Evolutionary conservation across 2,888 invertebrate species (phyloP), one percentile per base, ranked within the genome.

Genomic region (Xylocampa areola): DNA sequence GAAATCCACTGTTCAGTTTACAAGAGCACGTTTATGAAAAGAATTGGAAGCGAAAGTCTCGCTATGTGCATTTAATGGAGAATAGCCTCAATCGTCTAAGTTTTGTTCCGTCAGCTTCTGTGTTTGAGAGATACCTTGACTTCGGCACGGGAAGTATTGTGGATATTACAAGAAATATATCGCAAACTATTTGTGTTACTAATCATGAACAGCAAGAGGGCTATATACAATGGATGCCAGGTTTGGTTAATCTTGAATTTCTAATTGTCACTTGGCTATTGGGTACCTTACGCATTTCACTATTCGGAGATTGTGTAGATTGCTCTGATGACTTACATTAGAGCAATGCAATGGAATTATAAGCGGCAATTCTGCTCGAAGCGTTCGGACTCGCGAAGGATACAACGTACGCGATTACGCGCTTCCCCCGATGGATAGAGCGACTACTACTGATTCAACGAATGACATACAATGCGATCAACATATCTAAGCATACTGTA

Each of bases 151-250:
- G 94, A 30, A 89, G 88, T 69, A 81, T 86, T 7, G 58, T 43
- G 0, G 88, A 94, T 55, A 61, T 89, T 0, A 91, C 91, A 0
- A 76, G 80, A 59, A 94, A 94, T 67, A 90, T 93, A 73, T 91
- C 94, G 1, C 91, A 94, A 66, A 91, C 89, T 8, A 63, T 94
- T 37, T 89, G 91, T 52, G 89, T 94, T 0, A 93, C 92, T 1
- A 94, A 94, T 73, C 94, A 94, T 66, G 85, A 86, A 39, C 77
- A 79, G n/a, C 81, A 84, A 17, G 92, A 92, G 13, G 92, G 91
- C 0, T 89, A 83, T 50, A 87, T 94, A 41, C 88, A 89, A 47
- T 94, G 94, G 94, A 72, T 90, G 58, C 82, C 90, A 87, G 94
- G 94, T 92, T 17, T 43, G 66, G 13, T 45, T 30, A 8, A 8